Conservation (phyloP, 2,797 vertebrate genomes). For the Xenops minutus region DNA sequence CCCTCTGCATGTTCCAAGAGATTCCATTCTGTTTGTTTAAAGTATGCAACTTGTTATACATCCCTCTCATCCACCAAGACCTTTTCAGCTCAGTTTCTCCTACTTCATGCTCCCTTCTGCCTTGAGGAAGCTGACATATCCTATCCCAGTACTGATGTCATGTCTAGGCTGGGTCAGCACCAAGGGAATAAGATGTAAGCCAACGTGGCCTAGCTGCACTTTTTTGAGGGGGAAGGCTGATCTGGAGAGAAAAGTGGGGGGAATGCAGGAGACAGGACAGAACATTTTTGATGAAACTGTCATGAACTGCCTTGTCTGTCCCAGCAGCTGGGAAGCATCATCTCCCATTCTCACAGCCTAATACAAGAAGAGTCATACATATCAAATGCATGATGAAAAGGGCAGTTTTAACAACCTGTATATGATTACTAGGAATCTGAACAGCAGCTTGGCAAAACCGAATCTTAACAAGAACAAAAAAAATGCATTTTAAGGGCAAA, state of each 20-base stretch:
- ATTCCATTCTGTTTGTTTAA: neutral
- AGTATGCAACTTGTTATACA: neutral
- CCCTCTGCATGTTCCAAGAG: neutral
- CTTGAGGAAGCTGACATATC: neutral
- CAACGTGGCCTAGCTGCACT: neutral
- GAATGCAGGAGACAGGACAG: neutral
- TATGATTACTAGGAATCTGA: neutral
- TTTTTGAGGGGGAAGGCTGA: neutral
- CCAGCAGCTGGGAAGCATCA: constrained; percentile 8
- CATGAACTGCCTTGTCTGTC: neutral
- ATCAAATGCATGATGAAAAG: neutral
- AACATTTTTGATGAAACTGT: neutral
- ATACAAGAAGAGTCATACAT: neutral
- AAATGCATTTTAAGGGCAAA: neutral
- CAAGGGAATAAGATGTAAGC: neutral
- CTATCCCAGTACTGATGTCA: neutral
- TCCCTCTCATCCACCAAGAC: neutral
- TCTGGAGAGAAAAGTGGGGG: neutral
- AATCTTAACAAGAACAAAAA: neutral
- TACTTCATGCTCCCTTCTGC: neutral
- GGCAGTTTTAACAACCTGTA: neutral
- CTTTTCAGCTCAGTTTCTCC: neutral
- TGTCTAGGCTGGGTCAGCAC: neutral
- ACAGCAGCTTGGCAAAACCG: neutral
- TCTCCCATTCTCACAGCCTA: neutral